Base-by-base conservation (phyloP, 2,797 vertebrate genomes). In the Cheirogaleus major region DNA sequence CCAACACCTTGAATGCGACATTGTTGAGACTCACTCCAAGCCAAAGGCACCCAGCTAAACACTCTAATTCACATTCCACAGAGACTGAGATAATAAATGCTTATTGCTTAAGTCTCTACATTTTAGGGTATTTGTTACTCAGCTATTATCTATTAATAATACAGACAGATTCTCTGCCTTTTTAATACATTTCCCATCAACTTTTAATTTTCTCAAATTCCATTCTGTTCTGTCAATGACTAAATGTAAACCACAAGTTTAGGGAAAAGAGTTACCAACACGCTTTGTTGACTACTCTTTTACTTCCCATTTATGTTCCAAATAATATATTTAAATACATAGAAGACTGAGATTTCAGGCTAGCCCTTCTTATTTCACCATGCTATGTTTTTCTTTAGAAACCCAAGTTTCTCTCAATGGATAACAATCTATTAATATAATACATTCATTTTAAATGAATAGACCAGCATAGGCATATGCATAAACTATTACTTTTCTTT, bases 381-480 rank as follows among this genome's bases (percentile, higher is more conserved):
- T 69, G 6, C 30, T 93, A 5, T 61, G 83, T 41, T 87, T 94
- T 97, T 83, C 30, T 80, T 79, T 73, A 86, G 23, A 94, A 81
- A 80, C 10, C 38, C 10, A 43, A 18, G 1, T 65, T 85, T 96
- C 14, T 87, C 20, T 75, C 50, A 65, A 50, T 70, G 32, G 20
- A 35, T 76, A 73, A 48, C 5, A 89, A 90, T 50, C n/a, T 61
- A 55, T 5, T 50, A 93, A 63, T n/a, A 84, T 0, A 80, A 57
- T 76, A 10, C 25, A 52, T 87, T 93, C 86, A 9, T 91, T 85
- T 95, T 55, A 72, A 83, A 81, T 72, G 13, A 22, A 78, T 84
- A 67, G 67, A 81, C 15, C 18, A 75, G 79, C 22, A 41, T 38
- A 89, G 27, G 50, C 1, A 88, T 59, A 12, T 86, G 13, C 0